Evolutionary conservation across 1,140 invertebrate species (phyloP), one percentile per base, ranked within the genome.

Genomic region (Ericerus pela): DNA sequence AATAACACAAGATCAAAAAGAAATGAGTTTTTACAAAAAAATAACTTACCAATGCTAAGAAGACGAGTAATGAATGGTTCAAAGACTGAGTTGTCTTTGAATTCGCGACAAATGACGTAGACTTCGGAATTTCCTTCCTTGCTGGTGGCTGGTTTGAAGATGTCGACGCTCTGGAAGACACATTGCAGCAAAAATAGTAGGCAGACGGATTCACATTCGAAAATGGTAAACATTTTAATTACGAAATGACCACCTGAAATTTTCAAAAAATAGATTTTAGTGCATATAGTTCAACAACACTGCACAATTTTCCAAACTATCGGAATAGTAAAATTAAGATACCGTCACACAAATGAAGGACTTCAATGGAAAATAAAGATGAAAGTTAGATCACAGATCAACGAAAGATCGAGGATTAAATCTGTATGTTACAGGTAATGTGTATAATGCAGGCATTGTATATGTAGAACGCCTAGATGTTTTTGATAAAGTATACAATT

Each of bases 121-220:
- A 86, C 77, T 69, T 97, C 93, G 0, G 92, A 96, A 69, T 96
- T 97, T 11, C 92, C 92, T 65, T 85, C 79, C 67, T 92, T 92
- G 37, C 91, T 96, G 0, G 87, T 89, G 0, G 78, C 81, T 8
- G 93, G 93, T 68, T 97, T 97, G 61, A 81, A 86, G 3, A 90
- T 70, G 57, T 76, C 70, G 1, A 94, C 79, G 61, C 80, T 65
- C 20, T 75, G 62, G 68, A 94, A 94, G 18, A 77, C 65, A 63
- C 80, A 81, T 61, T 79, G 78, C 0, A 97, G 72, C 1, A 96
- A 67, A 66, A 86, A 95, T 22, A 96, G 64, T 2, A 94, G 65
- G 53, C 79, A 82, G 0, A 94, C 72, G 1, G 88, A 82, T 14
- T 79, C 72, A 56, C 82, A 76, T 67, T 96, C 90, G 67, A 90